Base-by-base conservation (phyloP, 1,140 invertebrate species). In the Plutomurus gul region DNA sequence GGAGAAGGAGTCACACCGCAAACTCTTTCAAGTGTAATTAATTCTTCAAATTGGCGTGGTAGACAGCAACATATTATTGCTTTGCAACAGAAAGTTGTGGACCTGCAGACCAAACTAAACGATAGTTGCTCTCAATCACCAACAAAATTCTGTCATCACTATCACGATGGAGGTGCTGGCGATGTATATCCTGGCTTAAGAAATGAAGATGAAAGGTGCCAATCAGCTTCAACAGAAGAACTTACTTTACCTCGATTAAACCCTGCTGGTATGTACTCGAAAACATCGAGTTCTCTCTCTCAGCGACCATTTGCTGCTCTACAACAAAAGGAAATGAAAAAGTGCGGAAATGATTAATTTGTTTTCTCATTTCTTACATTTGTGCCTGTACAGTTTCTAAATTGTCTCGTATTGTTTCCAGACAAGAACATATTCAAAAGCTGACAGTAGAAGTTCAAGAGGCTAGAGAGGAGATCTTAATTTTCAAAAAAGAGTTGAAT, bases 31-130 rank as follows among this genome's bases (percentile, higher is more conserved):
- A 51, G 46, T 33, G 22, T 33, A 8, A 77, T 75, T 20, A 18
- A 20, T 36, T 37, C 37, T 4, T 40, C 51, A 16, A 60, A 36
- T 33, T 81, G 80, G 80, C 37, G 76, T 11, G 80, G 80, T 16
- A n/a, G 80, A 20, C 80, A 81, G 56, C 76, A 81, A 36, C 80
- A 81, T 60, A 81, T 81, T 36, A 47, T 81, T 11, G 7, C 27
- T 51, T 49, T 81, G 13, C 79, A 71, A 30, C 72, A 81, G 22
- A 81, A 78, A 37, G 40, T 74, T 36, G 3, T 18, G 1, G 77
- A 78, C 6, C 13, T 51, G 0, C 40, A 73, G 20, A 18, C 16
- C 8, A 73, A 65, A 16, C 30, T 65, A 7, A 13, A 10, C 0
- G 8, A 33, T n/a, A 33, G 56, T n/a, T 16, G 18, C 5, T 65